Evolutionary conservation across 2,113 vertebrate genomes (phyloP).

Genomic region (Phylloscopus whistleri): DNA sequence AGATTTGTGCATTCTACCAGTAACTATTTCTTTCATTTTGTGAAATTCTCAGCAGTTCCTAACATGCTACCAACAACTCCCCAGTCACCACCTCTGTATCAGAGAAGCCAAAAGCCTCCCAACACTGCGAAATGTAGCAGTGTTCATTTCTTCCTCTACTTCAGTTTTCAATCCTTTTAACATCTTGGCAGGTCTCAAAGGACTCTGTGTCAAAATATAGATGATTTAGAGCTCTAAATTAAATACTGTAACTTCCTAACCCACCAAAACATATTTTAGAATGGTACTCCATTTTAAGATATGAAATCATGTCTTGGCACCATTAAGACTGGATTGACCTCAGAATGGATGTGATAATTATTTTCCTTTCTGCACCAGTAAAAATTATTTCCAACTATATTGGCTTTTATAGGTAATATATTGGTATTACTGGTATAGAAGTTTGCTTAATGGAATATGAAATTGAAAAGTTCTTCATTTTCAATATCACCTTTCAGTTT

Average conservation of each 20-base stretch:
- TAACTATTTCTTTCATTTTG: background rate
- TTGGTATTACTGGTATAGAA: background rate
- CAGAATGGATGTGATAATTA: background rate
- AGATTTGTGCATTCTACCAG: background rate
- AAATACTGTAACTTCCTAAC: background rate
- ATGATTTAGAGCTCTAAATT: slow-evolving; percentile 3
- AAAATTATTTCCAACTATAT: background rate
- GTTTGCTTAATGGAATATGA: background rate
- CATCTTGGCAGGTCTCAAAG: background rate
- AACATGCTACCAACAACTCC: background rate
- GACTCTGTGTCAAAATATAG: background rate
- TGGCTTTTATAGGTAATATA: background rate
- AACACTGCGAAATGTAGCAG: background rate
- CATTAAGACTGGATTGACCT: background rate
- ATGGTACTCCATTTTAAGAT: background rate
- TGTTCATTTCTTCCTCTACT: background rate
- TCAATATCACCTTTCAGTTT: background rate
- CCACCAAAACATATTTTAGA: background rate
- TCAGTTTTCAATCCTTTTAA: background rate
- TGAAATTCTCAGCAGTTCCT: background rate
- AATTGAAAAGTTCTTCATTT: background rate
- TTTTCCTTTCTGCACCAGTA: background rate
- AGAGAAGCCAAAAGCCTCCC: background rate
- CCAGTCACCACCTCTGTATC: background rate
- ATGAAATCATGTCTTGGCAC: background rate